Evolutionary conservation across 2,888 invertebrate genomes (phyloP), one percentile per base, ranked within the genome.

Genomic region (Agrotis puta): DNA sequence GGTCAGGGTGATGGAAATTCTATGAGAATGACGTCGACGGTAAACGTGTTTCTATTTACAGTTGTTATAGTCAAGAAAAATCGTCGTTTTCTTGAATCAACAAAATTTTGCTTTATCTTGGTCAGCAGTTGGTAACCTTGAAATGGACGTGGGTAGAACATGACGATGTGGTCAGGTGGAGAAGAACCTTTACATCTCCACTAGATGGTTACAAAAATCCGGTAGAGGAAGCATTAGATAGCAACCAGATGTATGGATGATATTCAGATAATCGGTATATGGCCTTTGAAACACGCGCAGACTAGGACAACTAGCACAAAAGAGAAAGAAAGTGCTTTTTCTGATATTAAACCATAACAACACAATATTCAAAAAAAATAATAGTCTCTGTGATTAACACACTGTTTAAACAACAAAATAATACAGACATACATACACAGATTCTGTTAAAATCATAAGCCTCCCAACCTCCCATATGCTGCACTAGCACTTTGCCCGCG

Each of bases 1-100:
- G 63, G 58, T 54, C 65, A 74, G 54, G 33, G 48, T 53, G 20
- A 43, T 27, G n/a, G 14, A 53, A 13, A 39, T 16, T 68, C 1
- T 33, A 22, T 18, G 2, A 22, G 18, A 20, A 14, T 68, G 16
- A 16, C 33, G 20, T 54, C 39, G 39, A 39, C 9, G 39, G 39
- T 39, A 39, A 39, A 39, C 39, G 6, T 6, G 56, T 20, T 20
- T 56, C 33, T 33, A 11, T 27, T 2, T 18, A 11, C 53, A 27
- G 24, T 54, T 54, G 18, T 18, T 53, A 1, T 33, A n/a, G 5
- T 54, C 13, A 33, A 33, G 6, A n/a, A 56, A 56, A 24, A 18
- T 33, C 3, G 33, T 33, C 9, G 6, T 33, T n/a, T 56, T 0
- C 13, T n/a, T 13, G n/a, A n/a, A n/a, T 13, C 13, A 24, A n/a